Evolutionary conservation across 1,140 invertebrate genomes (phyloP), one percentile per base, ranked within the genome.

Genomic region (Leptestheria dahalacensis): DNA sequence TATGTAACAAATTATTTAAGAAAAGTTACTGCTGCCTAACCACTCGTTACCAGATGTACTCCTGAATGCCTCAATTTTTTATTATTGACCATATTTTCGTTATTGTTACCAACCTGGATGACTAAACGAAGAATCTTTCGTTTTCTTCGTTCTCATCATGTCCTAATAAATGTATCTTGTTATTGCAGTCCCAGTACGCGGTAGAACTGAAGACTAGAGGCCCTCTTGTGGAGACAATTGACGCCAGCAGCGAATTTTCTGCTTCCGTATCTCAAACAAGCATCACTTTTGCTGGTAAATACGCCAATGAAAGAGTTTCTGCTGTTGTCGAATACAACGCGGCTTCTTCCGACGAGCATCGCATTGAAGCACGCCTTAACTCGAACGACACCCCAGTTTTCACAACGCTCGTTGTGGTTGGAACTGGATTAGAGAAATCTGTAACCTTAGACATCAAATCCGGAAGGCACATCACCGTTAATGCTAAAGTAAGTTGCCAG

Each of bases 401-500:
- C 49, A 25, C n/a, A 10, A 49, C 26, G 12, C 12, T 15, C 12
- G 26, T 60, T 6, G 48, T 18, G 29, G n/a, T 60, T 11, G 51
- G 29, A 6, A 20, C 28, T 33, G 49, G 33, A 28, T 20, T 20
- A 2, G 29, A 28, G 12, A 60, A 60, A 25, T 52, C 58, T 3
- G n/a, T 60, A 6, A 11, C 58, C 20, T 3, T 60, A 23, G 58
- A 60, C 24, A 50, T 60, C 48, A 12, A 53, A 29, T 24, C 51
- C 12, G 29, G n/a, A 2, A 24, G 58, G 1, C 49, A 53, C 25
- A 52, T 60, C 26, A 60, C 58, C n/a, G 11, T 60, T 6, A 49
- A 60, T 20, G 58, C 58, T 29, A 26, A 60, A 21, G 26, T 60
- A 28, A n/a, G n/a, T n/a, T n/a, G n/a, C n/a, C n/a, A n/a, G n/a